These are phyloP conservation scores for Podotricha telesiphe DNA, from an alignment of 2,888 invertebrate genomes.

Conservation along the genomic window DNA sequence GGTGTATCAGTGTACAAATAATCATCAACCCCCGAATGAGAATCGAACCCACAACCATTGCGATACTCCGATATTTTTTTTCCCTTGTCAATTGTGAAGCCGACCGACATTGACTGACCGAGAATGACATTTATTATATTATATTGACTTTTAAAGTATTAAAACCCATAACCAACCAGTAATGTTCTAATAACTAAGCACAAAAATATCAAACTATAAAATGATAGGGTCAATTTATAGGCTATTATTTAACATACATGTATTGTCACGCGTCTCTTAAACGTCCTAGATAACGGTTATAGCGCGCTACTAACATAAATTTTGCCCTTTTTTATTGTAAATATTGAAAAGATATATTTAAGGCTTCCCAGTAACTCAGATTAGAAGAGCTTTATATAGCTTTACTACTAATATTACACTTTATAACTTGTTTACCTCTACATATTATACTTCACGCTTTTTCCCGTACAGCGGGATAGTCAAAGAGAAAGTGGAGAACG, in stretches of 20 bases:
- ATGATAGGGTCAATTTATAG: not conserved
- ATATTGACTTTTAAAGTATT: not conserved
- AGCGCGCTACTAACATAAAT: slow-evolving; percentile 7
- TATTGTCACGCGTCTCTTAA: slow-evolving; percentile 14
- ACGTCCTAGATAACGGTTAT: slow-evolving; percentile 11
- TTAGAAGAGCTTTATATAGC: not conserved
- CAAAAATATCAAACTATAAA: not conserved
- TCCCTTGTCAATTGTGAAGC: too few species aligned
- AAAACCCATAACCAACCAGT: not conserved
- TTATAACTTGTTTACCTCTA: not conserved
- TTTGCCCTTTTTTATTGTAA: slow-evolving; percentile 14
- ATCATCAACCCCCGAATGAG: not conserved
- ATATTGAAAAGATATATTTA: slow-evolving; percentile 6
- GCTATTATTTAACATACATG: slow-evolving; percentile 19
- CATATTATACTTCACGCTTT: too few species aligned
- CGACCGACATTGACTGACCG: too few species aligned
- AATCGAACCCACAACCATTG: not conserved
- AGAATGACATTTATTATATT: too few species aligned
- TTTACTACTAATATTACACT: not conserved
- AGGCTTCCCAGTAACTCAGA: slow-evolving; percentile 3
- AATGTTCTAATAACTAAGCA: not conserved
- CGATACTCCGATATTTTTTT: too few species aligned
- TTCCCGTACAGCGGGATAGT: too few species aligned
- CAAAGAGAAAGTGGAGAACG: too few species aligned
- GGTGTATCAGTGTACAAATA: too few species aligned